These are phyloP conservation scores for Chionoecetes opilio DNA, from an alignment of 1,140 invertebrate genomes.

Conservation along the genomic window DNA sequence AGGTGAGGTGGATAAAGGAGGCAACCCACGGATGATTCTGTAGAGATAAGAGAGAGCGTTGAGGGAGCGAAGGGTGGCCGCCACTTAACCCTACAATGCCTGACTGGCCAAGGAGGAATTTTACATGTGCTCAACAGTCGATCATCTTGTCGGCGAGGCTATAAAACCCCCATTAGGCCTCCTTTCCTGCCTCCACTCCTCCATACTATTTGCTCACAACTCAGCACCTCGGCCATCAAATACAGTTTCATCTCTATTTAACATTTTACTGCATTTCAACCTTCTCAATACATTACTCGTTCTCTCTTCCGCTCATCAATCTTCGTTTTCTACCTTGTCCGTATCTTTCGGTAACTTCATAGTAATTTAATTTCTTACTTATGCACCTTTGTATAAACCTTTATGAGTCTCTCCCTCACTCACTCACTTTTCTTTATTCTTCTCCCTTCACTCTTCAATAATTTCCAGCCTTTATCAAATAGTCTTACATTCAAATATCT, in stretches of 20 bases:
- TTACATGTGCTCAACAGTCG: background rate
- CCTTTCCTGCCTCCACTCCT: no score
- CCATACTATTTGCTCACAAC: no score
- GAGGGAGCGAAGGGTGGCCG: background rate
- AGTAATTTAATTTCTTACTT: background rate
- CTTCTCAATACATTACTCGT: background rate
- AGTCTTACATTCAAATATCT: background rate
- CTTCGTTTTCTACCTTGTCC: background rate
- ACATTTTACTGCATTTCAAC: background rate
- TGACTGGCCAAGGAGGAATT: background rate
- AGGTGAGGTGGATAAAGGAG: no score
- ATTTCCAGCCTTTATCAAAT: background rate
- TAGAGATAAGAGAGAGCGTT: background rate
- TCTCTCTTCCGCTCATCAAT: background rate
- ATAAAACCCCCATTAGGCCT: background rate
- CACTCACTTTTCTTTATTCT: background rate
- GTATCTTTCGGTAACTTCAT: background rate
- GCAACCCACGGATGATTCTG: no score
- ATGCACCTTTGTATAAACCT: background rate
- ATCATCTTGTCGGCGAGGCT: background rate
- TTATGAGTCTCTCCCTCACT: background rate
- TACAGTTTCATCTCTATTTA: no score
- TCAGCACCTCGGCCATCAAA: no score
- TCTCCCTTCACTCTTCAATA: background rate
- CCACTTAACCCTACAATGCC: background rate